Evolutionary conservation across 2,797 vertebrate species (phyloP), one percentile per base, ranked within the genome.

Genomic region (Halcyon smyrnensis): DNA sequence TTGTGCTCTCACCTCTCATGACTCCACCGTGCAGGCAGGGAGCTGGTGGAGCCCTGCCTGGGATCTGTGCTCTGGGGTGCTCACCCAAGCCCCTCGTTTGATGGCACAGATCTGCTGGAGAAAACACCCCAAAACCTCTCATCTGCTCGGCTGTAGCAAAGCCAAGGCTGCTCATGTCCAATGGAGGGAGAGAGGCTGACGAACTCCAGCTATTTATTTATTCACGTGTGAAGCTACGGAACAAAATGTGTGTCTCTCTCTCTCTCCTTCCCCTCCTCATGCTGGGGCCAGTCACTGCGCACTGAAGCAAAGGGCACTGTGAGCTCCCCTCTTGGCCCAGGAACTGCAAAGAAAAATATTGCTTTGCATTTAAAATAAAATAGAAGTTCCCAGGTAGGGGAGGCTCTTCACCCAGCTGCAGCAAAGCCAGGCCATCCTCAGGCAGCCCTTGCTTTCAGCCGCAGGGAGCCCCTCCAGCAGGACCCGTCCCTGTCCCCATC

Each of bases 161-260:
- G 84, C 30, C 25, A 41, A 75, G 63, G 82, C 50, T 7, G 67
- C 54, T 82, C 20, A 21, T 50, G 43, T 80, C 79, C 68, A 57
- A 70, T 8, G 14, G 71, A 89, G 64, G 39, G 60, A 77, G 70
- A 56, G 64, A 74, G 53, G 34, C 84, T 75, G 48, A 34, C 1
- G 8, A 79, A 48, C 65, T 89, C 64, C 68, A 83, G 45, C 79
- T 91, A 41, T 85, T 84, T 95, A 67, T 93, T 95, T 95, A 86
- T 86, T 86, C 85, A 68, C 14, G 1, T 93, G 79, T 88, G 89
- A 93, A 76, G 10, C 85, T 53, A 28, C 4, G 0, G 79, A 65
- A 64, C 28, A 87, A 91, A 95, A 80, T 77, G 64, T 87, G 75
- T 19, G 70, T 19, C 48, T 89, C n/a, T 63, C 41, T 56, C 32